These are phyloP conservation scores for Allobates femoralis DNA, from an alignment of 2,797 vertebrate species.

Conservation along the genomic window DNA sequence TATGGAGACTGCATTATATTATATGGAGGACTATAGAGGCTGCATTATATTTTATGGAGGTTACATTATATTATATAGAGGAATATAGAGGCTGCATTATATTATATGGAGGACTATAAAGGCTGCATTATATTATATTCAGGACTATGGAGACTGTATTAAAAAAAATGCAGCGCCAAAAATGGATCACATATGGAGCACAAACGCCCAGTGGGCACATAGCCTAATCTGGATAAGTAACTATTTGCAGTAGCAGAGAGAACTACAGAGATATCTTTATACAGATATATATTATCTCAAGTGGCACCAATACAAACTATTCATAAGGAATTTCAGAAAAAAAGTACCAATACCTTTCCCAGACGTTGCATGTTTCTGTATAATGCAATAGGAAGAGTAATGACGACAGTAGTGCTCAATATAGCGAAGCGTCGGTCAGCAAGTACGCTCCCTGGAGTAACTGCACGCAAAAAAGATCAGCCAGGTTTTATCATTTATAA, in stretches of 20 bases:
- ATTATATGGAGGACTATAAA: no score
- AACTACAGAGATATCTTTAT: background rate
- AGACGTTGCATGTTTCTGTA: slow-evolving; percentile 88
- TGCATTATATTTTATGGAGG: no score
- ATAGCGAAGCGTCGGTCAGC: slow-evolving; percentile 88
- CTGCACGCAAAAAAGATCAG: slow-evolving; percentile 74
- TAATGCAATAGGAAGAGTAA: slow-evolving; percentile 89
- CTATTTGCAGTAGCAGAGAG: background rate
- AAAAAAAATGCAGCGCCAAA: no score
- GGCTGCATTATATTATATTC: no score
- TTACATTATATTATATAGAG: no score
- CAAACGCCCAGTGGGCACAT: no score
- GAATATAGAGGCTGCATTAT: no score
- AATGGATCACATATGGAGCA: no score
- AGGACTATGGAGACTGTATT: no score
- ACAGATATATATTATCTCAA: background rate
- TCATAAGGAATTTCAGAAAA: background rate
- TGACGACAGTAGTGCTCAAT: slow-evolving; percentile 80
- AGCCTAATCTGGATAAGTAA: no score
- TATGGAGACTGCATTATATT: no score
- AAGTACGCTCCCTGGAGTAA: slow-evolving; percentile 82
- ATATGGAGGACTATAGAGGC: no score
- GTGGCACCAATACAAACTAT: background rate
- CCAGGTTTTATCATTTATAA: background rate
- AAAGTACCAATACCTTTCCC: slow-evolving; percentile 82